Percentiles rank a stretch among this genome's conserved stretches.
Evolutionary conservation across 2,797 vertebrate genomes (phyloP).

Genomic region (Anas georgica): DNA sequence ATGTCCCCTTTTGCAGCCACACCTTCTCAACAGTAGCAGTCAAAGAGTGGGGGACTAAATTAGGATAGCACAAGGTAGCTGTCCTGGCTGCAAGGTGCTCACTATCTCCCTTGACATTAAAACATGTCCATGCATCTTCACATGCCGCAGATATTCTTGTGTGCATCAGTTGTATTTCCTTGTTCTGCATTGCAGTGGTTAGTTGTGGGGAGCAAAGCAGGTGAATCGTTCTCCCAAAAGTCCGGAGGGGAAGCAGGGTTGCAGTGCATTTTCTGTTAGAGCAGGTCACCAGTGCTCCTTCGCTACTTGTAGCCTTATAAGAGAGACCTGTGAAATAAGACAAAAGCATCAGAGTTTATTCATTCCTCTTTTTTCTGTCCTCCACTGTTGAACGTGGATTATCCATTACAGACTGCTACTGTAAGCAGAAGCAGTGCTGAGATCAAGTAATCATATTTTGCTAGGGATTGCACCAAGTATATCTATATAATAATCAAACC

Average conservation of each 20-base stretch:
- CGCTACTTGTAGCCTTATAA: not conserved
- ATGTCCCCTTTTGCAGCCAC: not conserved
- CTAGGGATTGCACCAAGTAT: not conserved
- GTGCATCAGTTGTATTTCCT: not conserved
- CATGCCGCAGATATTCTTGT: accelerated
- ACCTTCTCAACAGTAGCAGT: not conserved
- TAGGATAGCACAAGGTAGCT: not conserved
- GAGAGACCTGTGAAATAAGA: not conserved
- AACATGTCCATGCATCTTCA: not conserved
- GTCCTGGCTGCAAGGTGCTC: accelerated
- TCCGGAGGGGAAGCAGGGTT: accelerated
- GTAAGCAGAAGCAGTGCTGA: not conserved
- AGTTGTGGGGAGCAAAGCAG: too few species aligned
- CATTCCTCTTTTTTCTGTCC: not conserved
- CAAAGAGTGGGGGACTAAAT: accelerated
- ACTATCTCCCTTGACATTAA: accelerated
- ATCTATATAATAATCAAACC: not conserved
- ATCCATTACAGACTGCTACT: not conserved
- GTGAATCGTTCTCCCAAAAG: not conserved
- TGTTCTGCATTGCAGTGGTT: not conserved
- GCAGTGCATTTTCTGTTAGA: not conserved
- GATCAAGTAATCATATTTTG: not conserved
- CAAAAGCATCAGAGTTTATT: not conserved
- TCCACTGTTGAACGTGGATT: accelerated
- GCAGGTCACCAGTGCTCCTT: not conserved